Percentiles rank a stretch among this genome's conserved stretches.
phyloP scores from a whole-genome alignment of 2,888 invertebrate genomes.

The Maniola hyperantus region DNA sequence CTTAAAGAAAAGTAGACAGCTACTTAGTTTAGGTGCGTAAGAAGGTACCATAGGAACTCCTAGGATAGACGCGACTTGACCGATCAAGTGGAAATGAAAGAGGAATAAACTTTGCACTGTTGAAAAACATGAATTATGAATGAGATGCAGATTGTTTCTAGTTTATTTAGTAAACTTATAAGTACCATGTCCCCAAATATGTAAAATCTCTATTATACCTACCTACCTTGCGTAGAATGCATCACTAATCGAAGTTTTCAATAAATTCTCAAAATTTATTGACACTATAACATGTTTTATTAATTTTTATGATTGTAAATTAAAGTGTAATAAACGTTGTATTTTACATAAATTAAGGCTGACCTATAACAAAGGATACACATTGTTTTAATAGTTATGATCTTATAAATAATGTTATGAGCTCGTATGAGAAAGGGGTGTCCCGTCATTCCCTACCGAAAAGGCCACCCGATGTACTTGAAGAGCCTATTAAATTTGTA shows the following conservation, averaged over 20 bases:
- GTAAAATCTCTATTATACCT: neutral
- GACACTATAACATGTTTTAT: constrained; percentile 13
- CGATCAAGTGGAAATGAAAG: neutral
- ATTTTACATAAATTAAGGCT: constrained; percentile 13
- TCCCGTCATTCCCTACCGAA: neutral
- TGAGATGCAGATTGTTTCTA: neutral
- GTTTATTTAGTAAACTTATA: neutral
- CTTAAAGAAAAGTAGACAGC: too few relatives aligned
- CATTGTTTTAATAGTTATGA: neutral
- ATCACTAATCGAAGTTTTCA: constrained; percentile 14
- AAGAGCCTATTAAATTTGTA: too few relatives aligned
- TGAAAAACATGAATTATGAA: neutral
- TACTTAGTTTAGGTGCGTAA: too few relatives aligned
- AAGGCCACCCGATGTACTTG: neutral
- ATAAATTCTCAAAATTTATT: constrained; percentile 18
- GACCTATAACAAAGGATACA: neutral
- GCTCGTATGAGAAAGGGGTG: too few relatives aligned
- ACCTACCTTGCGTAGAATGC: neutral
- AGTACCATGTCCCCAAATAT: neutral
- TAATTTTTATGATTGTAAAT: constrained; percentile 9
- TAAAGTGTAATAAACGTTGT: constrained; percentile 9
- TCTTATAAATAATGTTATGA: neutral
- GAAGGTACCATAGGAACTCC: too few relatives aligned
- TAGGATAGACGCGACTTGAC: neutral
- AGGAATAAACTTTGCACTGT: neutral